Base-by-base conservation (phyloP, 1,140 invertebrate genomes). In the Tetraneura akinire region DNA sequence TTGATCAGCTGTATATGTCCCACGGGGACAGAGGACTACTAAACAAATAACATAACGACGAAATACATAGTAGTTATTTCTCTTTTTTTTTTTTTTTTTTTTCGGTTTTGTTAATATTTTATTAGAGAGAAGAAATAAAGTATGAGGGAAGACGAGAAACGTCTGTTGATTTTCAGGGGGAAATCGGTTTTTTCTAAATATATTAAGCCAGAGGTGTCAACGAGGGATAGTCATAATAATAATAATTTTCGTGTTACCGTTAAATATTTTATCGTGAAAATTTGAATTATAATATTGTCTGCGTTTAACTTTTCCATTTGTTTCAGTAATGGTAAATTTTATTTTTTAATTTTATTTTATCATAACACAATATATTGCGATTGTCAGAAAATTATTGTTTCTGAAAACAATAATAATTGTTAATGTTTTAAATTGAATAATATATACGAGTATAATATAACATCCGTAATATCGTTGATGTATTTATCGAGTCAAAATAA, bases 1-100 rank as follows among this genome's bases (percentile, higher is more conserved):
- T 49, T 70, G 68, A 70, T 70, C 68, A 70, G 68, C 68, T 70
- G 68, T 70, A 23, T 70, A 0, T 23, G 68, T 70, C 68, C 45
- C 68, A 49, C 23, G 45, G 68, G 68, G 68, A 70, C 2, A 8
- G 21, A 8, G 21, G 42, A 26, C 42, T 26, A 26, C 42, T 26
- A 47, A 47, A 6, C 42, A 70, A 49, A 70, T 37, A 37, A 37
- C 18, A 62, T 49, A 49, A 70, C 68, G 64, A 68, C n/a, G 32
- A 70, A 32, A 49, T 6, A 26, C 45, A 26, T 49, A 3, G 32
- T 4, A 37, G 37, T 4, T 49, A 26, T 49, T 16, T 6, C 23
- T 49, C 11, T 13, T 70, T 70, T 49, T n/a, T 13, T 70, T 49
- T 49, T 70, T 47, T 70, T n/a, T n/a, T n/a, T n/a, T n/a, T n/a